Evolutionary conservation across 2,113 vertebrate genomes (phyloP).

Genomic region (Callipepla californica): DNA sequence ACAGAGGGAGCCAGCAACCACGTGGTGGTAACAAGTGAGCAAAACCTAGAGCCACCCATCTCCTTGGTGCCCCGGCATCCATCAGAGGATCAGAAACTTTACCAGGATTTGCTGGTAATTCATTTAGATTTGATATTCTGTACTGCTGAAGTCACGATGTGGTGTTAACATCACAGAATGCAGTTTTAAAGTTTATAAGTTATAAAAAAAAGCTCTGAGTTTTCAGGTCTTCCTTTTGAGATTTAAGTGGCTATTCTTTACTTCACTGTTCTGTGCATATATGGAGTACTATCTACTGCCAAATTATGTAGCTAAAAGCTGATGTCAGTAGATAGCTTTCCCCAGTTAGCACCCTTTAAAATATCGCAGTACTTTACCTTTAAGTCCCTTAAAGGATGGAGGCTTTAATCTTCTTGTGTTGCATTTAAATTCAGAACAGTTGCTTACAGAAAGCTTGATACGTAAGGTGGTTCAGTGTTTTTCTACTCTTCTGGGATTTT

Average conservation of each 20-base stretch:
- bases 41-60: neutral
- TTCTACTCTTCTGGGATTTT: neutral
- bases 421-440: neutral
- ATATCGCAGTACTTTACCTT: neutral
- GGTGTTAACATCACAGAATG: neutral
- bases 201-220: neutral
- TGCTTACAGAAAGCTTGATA: neutral
- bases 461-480: neutral
- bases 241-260: neutral
- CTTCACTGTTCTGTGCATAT: neutral
- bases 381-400: neutral
- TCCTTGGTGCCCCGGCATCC: neutral
- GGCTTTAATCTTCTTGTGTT: neutral
- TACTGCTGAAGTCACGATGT: neutral
- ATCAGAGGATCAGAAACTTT: constrained; percentile 80
- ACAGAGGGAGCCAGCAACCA: constrained; percentile 66
- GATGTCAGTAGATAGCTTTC: neutral
- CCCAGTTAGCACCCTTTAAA: neutral
- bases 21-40: constrained; percentile 7
- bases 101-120: constrained; percentile 85
- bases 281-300: neutral
- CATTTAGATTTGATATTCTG: neutral
- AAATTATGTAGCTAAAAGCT: neutral
- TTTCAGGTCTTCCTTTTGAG: neutral
- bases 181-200: neutral